A percentile compares a stretch with the other conserved stretches of the same genome.
These are phyloP conservation scores for Sus cebifrons DNA, from an alignment of 2,797 vertebrate species.

Conservation along the genomic window DNA sequence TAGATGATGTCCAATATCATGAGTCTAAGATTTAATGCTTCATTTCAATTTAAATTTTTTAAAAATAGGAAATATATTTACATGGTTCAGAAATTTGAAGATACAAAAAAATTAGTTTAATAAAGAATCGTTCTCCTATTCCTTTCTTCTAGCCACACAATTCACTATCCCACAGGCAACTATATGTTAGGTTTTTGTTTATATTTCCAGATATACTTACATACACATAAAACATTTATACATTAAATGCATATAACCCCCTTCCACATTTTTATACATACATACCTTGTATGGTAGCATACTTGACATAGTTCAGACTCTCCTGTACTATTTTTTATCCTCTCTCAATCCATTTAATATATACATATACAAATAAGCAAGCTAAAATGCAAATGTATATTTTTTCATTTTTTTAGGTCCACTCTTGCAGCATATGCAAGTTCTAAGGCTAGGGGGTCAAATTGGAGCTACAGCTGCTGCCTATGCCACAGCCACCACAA, in stretches of 20 bases:
- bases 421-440: too few species aligned
- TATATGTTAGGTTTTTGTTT: neutral
- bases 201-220: neutral
- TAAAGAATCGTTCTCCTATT: neutral
- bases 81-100: neutral
- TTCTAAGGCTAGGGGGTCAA: too few species aligned
- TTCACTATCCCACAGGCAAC: neutral
- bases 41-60: neutral
- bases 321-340: neutral
- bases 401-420: neutral
- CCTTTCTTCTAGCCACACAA: neutral
- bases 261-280: neutral
- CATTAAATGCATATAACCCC: neutral
- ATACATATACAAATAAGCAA: neutral
- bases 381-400: neutral
- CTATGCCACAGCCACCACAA: too few species aligned
- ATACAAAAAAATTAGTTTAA: neutral
- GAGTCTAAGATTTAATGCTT: neutral
- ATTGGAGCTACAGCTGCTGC: too few species aligned
- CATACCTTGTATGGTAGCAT: neutral
- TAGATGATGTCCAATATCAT: neutral
- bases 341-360: neutral
- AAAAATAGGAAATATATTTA: neutral
- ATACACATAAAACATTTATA: neutral
- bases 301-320: neutral